A percentile compares a stretch with the other conserved stretches of the same genome.
These are phyloP conservation scores for Cyrtonyx montezumae DNA, from an alignment of 2,113 vertebrate genomes.

Conservation along the genomic window DNA sequence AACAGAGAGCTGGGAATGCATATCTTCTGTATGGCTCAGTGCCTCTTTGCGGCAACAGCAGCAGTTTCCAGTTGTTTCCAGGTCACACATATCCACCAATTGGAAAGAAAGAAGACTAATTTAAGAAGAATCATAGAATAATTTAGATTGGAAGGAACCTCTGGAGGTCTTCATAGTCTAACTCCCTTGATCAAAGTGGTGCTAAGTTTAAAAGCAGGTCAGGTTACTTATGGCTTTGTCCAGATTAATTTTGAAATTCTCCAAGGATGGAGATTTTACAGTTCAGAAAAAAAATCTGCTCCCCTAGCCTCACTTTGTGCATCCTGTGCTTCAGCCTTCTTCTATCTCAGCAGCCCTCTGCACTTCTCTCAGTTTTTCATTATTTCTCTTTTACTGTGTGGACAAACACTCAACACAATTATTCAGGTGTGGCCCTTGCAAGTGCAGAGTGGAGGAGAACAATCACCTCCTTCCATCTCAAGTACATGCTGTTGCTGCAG, in stretches of 20 bases:
- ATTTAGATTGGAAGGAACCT: not conserved
- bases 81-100: conserved; percentile 36
- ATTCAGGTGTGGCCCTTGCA: not conserved
- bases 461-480: not conserved
- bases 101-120: conserved; percentile 3
- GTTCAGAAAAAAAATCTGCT: not conserved
- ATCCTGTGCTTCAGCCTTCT: not conserved
- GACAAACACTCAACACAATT: not conserved
- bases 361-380: not conserved
- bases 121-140: conserved; percentile 4
- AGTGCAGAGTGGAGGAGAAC: not conserved
- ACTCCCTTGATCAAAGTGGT: not conserved
- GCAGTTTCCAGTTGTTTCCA: conserved; percentile 29
- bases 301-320: not conserved
- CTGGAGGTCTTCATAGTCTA: not conserved
- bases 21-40: conserved; percentile 38
- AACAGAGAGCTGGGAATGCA: not conserved
- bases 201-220: conserved; percentile 20
- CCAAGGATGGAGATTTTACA: not conserved
- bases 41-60: conserved; percentile 32
- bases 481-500: not conserved
- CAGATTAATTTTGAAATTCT: conserved; percentile 1
- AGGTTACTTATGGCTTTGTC: not conserved
- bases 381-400: not conserved
- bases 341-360: not conserved